These are phyloP conservation scores for Struthidea cinerea DNA, from an alignment of 2,113 vertebrate species.

Conservation along the genomic window DNA sequence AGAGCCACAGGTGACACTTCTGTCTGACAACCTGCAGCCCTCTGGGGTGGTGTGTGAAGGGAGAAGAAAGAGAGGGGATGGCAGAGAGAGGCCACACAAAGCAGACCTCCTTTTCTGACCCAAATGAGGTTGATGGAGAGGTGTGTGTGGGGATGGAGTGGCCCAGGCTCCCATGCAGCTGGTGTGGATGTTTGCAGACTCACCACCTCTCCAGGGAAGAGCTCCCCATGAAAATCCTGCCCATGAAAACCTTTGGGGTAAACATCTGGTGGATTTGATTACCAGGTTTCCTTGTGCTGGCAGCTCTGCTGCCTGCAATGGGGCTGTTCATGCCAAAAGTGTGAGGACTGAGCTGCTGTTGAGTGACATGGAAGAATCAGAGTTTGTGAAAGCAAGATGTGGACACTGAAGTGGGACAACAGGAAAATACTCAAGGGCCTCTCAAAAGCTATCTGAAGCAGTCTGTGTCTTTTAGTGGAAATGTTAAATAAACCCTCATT, in stretches of 20 bases:
- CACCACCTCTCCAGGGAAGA: background rate
- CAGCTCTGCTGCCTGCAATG: background rate
- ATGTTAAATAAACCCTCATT: background rate
- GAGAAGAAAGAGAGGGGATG: background rate
- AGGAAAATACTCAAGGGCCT: background rate
- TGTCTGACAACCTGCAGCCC: background rate
- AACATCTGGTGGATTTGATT: background rate
- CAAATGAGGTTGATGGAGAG: background rate
- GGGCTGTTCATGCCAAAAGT: background rate
- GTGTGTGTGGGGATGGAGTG: rapidly evolving
- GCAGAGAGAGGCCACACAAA: background rate
- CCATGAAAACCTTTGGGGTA: background rate
- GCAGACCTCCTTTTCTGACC: background rate
- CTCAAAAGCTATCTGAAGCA: background rate
- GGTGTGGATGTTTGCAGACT: background rate
- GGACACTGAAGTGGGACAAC: background rate
- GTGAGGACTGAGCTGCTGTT: background rate
- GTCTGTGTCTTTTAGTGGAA: background rate
- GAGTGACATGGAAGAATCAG: background rate
- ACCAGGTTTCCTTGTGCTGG: background rate
- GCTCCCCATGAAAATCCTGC: background rate
- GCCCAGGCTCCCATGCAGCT: rapidly evolving
- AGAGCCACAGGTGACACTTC: background rate
- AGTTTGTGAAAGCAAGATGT: background rate
- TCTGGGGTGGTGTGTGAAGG: background rate